Conservation (phyloP, 1,140 invertebrate species). For the Neodiprion pinetum region DNA sequence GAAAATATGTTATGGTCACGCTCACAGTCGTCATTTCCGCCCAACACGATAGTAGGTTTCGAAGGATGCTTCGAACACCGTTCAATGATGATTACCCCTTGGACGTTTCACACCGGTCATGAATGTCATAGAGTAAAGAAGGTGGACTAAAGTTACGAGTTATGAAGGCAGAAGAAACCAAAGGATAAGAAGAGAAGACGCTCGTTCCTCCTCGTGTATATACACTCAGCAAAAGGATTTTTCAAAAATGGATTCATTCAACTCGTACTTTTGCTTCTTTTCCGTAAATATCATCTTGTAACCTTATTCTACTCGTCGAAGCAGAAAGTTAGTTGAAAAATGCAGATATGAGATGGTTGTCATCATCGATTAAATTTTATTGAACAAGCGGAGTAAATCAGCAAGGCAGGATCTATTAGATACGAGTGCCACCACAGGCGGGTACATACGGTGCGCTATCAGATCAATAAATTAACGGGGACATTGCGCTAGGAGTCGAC, state of each 20-base stretch:
- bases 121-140: neutral
- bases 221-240: neutral
- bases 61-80: neutral
- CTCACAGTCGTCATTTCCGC: neutral
- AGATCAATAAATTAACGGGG: slow-evolving; percentile 14
- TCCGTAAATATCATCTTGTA: too few species aligned
- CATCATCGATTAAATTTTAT: slow-evolving; percentile 1
- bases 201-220: too few species aligned
- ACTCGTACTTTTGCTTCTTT: neutral
- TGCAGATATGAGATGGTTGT: neutral
- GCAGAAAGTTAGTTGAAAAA: too few species aligned
- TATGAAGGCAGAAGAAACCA: neutral
- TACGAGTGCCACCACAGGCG: neutral
- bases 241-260: neutral
- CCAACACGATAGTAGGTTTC: neutral
- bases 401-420: neutral
- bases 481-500: neutral
- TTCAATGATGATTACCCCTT: neutral
- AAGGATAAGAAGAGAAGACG: neutral
- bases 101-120: neutral
- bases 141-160: too few species aligned
- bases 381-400: neutral
- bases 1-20: neutral
- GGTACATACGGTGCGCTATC: slow-evolving; percentile 6
- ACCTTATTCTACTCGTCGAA: too few species aligned